These are phyloP conservation scores for Drosophila meridionalis DNA, from an alignment of 2,888 invertebrate species.

Conservation along the genomic window DNA sequence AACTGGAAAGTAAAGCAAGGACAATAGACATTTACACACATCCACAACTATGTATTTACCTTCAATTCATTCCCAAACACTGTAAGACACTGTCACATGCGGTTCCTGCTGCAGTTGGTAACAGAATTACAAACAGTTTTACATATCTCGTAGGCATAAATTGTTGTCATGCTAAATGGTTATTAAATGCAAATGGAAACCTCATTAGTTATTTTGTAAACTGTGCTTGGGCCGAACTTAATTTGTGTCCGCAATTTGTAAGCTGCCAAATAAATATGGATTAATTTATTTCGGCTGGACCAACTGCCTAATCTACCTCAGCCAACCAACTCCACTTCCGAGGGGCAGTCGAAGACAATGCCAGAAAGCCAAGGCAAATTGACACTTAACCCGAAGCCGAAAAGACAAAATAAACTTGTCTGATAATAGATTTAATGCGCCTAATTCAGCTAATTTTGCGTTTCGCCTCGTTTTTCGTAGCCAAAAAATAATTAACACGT, in stretches of 20 bases:
- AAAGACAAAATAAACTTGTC: slow-evolving; percentile 57
- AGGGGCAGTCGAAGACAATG: slow-evolving; percentile 3
- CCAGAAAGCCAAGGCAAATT: slow-evolving; percentile 35
- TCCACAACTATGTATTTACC: too few species aligned
- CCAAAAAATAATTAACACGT: slow-evolving; percentile 62
- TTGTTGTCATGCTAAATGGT: background rate
- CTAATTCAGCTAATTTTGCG: slow-evolving; percentile 60
- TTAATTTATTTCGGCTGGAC: slow-evolving; percentile 21
- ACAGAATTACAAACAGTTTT: background rate
- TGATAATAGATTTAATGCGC: slow-evolving; percentile 65
- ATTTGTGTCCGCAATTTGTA: slow-evolving; percentile 1
- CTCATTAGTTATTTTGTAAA: background rate
- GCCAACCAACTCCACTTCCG: background rate
- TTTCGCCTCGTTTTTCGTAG: slow-evolving; percentile 27
- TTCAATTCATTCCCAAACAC: background rate
- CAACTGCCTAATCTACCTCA: background rate
- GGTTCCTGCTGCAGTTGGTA: background rate
- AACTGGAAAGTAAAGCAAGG: background rate
- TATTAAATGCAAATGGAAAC: slow-evolving; percentile 21
- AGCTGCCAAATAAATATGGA: slow-evolving; percentile 33
- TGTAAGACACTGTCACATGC: background rate
- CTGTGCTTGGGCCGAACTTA: slow-evolving; percentile 1
- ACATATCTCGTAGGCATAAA: background rate
- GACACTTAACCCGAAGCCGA: slow-evolving; percentile 53
- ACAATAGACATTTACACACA: background rate